Conservation (phyloP, 2,113 vertebrate species). For the Serinus canaria region DNA sequence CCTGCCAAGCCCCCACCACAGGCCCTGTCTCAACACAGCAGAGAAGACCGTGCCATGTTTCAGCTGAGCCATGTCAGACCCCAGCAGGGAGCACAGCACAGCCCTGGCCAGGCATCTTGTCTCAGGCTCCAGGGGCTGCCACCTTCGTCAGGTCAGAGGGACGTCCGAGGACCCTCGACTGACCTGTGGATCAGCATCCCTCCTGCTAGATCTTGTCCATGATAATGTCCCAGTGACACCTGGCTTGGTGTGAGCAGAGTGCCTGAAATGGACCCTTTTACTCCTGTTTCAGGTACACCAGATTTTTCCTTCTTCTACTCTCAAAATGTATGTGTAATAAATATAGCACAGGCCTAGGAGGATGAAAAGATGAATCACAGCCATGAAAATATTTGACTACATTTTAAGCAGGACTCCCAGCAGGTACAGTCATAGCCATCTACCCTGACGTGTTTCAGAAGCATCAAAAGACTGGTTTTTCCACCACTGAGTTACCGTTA, state of each 20-base stretch:
- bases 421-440: not conserved
- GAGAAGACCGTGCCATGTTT: fast-evolving
- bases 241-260: not conserved
- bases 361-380: not conserved
- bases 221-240: not conserved
- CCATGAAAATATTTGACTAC: not conserved
- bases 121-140: fast-evolving
- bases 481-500: not conserved
- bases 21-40: not conserved
- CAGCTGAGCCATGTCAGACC: fast-evolving
- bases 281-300: not conserved
- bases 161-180: fast-evolving
- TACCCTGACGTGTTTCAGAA: not conserved
- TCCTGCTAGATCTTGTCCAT: not conserved
- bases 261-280: not conserved
- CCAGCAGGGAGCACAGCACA: not conserved
- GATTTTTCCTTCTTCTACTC: not conserved
- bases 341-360: not conserved
- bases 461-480: not conserved
- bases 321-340: not conserved
- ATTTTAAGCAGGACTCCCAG: not conserved
- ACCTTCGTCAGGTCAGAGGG: not conserved
- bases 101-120: fast-evolving
- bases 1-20: not conserved
- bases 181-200: not conserved